Evolutionary conservation across 2,797 vertebrate genomes (phyloP).

Genomic region (Eulemur rubriventer): DNA sequence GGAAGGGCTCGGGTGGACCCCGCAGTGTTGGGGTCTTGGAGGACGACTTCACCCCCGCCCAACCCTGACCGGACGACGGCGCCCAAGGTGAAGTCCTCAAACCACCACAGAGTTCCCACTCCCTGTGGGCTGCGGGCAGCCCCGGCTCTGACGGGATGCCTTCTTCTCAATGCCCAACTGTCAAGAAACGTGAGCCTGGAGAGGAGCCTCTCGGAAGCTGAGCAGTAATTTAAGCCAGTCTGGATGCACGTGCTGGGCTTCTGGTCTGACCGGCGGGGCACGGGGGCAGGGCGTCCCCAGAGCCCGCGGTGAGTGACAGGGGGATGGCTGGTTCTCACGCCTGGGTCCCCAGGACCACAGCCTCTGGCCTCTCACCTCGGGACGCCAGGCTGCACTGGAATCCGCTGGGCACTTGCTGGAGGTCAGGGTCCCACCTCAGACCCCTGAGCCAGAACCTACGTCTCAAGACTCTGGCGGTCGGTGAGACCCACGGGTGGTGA

Average conservation of each 20-base stretch:
- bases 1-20: too few relatives aligned
- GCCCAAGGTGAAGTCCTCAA: neutral
- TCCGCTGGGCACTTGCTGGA: neutral
- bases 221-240: neutral
- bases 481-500: neutral
- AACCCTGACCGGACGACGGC: neutral
- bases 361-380: neutral
- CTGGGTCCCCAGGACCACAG: neutral
- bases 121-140: too few relatives aligned
- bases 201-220: neutral
- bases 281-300: neutral
- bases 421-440: neutral
- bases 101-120: rapidly evolving
- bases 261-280: neutral
- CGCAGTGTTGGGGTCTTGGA: neutral
- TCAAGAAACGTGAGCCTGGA: neutral
- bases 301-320: neutral
- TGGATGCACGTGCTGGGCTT: neutral
- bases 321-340: neutral
- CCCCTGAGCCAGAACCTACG: neutral
- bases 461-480: neutral
- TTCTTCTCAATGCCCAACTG: neutral
- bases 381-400: neutral
- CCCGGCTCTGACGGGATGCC: neutral
- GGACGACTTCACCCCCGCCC: rapidly evolving